Percentiles rank a stretch among this genome's conserved stretches.
These are phyloP conservation scores for Dusona sp. DNA, from an alignment of 2,888 invertebrate species.

Conservation along the genomic window DNA sequence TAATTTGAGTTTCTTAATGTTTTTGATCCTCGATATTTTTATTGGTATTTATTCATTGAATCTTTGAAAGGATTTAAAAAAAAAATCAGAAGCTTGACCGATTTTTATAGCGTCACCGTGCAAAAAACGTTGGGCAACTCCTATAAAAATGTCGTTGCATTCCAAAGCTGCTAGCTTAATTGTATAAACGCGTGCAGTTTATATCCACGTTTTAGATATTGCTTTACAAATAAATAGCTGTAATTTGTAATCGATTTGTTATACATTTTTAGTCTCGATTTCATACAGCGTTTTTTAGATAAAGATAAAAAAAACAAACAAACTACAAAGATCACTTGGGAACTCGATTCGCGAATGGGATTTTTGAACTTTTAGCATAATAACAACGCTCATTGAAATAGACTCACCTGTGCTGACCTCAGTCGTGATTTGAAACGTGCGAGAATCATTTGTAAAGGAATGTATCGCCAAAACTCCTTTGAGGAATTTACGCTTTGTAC, in stretches of 20 bases:
- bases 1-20: not conserved
- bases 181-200: not conserved
- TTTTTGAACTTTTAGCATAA: not conserved
- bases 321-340: not conserved
- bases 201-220: slow-evolving; percentile 11
- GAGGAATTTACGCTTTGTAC: slow-evolving; percentile 47
- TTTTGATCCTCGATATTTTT: not conserved
- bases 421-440: not conserved
- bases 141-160: not conserved
- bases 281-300: not conserved
- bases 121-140: not conserved
- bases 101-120: not conserved
- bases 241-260: slow-evolving; percentile 3
- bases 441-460: not conserved
- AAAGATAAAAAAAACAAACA: not conserved
- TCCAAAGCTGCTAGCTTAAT: slow-evolving; percentile 2
- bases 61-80: not conserved
- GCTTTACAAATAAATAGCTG: slow-evolving; percentile 32
- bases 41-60: not conserved
- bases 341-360: not conserved
- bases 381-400: not conserved
- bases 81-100: not conserved
- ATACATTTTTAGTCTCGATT: not conserved
- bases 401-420: not conserved
- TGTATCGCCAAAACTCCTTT: not conserved